These are phyloP conservation scores for Dendrolimus punctatus DNA, from an alignment of 1,140 invertebrate genomes.

Conservation along the genomic window DNA sequence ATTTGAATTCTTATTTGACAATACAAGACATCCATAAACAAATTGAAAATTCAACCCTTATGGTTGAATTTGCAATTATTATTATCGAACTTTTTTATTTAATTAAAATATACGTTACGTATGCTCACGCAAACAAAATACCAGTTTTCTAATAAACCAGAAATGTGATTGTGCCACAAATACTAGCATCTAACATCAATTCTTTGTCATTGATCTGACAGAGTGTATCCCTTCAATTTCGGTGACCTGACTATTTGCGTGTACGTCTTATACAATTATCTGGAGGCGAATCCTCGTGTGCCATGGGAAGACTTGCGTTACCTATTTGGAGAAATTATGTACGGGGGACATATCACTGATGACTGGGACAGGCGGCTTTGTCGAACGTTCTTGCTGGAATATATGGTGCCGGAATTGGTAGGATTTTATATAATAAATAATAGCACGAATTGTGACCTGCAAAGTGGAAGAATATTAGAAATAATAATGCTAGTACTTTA, in stretches of 20 bases:
- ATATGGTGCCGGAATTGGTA: slow-evolving; percentile 87
- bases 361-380: slow-evolving; percentile 95
- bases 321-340: slow-evolving; percentile 97
- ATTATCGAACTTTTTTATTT: no score
- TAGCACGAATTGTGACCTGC: no score
- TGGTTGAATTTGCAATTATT: no score
- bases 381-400: slow-evolving; percentile 90
- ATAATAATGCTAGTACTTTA: no score
- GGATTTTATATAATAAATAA: neutral
- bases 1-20: no score
- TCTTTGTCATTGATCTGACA: slow-evolving; percentile 11
- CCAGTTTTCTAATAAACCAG: no score
- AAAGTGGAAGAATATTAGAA: no score
- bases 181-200: neutral
- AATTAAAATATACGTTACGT: no score
- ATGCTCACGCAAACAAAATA: no score
- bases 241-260: slow-evolving; percentile 95
- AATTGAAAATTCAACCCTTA: no score
- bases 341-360: slow-evolving; percentile 96
- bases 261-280: slow-evolving; percentile 93
- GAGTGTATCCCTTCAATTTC: slow-evolving; percentile 83
- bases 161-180: no score
- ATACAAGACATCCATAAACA: no score
- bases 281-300: slow-evolving; percentile 89
- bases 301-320: slow-evolving; percentile 96